Conservation (phyloP, 2,113 vertebrate species). For the Leptobrachium leishanense region DNA sequence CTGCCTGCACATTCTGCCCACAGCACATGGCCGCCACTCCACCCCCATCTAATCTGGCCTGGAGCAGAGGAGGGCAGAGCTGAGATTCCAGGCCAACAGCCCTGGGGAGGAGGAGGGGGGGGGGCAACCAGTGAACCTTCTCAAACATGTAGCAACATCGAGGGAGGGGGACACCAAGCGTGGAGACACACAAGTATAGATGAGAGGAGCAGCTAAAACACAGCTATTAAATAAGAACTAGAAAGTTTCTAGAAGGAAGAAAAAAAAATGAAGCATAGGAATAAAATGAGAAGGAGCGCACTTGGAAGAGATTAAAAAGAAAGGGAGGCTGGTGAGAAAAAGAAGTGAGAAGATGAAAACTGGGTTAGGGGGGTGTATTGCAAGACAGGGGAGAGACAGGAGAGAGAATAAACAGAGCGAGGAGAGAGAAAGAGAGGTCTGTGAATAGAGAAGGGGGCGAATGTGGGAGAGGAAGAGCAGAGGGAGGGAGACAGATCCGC, state of each 20-base stretch:
- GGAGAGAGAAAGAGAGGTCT: constrained; percentile 24
- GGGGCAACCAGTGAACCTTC: constrained; percentile 1
- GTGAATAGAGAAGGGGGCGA: constrained; percentile 19
- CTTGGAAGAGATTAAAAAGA: constrained; percentile 19
- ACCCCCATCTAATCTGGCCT: constrained; percentile 41
- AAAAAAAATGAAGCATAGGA: not conserved
- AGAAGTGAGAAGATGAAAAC: constrained; percentile 39
- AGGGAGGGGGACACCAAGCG: not conserved
- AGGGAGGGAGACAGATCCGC: constrained; percentile 46
- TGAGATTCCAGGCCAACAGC: constrained; percentile 39
- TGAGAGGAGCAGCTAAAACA: too few species aligned
- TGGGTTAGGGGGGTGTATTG: constrained; percentile 23
- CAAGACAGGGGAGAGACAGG: constrained; percentile 2
- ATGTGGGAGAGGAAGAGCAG: constrained; percentile 45
- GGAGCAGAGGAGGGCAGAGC: constrained; percentile 41
- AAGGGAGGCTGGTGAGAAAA: constrained; percentile 11
- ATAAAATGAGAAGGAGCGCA: not conserved
- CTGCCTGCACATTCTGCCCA: constrained; percentile 40
- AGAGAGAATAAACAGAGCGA: constrained; percentile 28
- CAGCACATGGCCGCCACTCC: constrained; percentile 43
- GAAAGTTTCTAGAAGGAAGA: not conserved
- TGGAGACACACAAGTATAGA: not conserved
- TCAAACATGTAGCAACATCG: constrained; percentile 39
- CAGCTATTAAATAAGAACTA: too few species aligned
- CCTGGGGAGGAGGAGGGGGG: constrained; percentile 33